Evolutionary conservation across 2,113 vertebrate species (phyloP), one percentile per base, ranked within the genome.

Genomic region (Sebastes schlegelii): DNA sequence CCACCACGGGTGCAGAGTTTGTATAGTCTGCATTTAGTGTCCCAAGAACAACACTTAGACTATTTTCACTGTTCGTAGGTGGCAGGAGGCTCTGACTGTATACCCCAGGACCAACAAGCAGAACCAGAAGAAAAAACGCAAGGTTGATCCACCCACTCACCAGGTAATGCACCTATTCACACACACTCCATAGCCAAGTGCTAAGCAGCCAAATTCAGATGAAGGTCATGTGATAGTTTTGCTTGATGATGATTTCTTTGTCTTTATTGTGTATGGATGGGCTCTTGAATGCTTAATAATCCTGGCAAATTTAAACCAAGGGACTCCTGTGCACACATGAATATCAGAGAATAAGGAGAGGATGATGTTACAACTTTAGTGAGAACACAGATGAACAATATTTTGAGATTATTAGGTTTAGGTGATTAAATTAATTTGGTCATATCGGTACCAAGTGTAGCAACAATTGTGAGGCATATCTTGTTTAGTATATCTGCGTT

Each of bases 61-160:
- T 45, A 48, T 79, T 34, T 60, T 83, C 1, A 9, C 43, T 58
- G 6, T 88, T 43, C 6, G 2, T 85, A 99, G 98, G 80, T 99
- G 98, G 98, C 95, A 97, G 89, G 98, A 99, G 84, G 98, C 97
- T 92, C 95, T 99, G 84, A 95, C 96, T 0, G 96, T 98, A 49
- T 99, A 99, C 83, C 98, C 98, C 0, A 95, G 97, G 88, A 98
- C 98, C 72, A 99, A 99, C 92, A 99, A 99, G 87, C 98, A 98
- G 91, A 99, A 99, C 92, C 98, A 97, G 93, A 99, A 99, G 93
- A 99, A 99, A 92, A 99, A 99, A 84, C 96, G 98, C 91, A 99
- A 99, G 89, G 98, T 99, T 5, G 98, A 99, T 91, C 96, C 98
- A 6, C 96, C 97, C 10, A 97, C 97, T 54, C 96, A 96, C 1